Percentiles rank a stretch among this genome's conserved stretches.
phyloP scores from a whole-genome alignment of 2,113 vertebrate species.

The rat (Rattus norvegicus) region GRCr8 NC_086022.1:153573001-153573500 shows the following conservation, averaged over 20 bases:
- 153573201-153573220: neutral
- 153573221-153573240: neutral
- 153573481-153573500: neutral
- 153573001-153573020: neutral
- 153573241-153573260: neutral
- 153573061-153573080: no score
- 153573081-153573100: neutral
- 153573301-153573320: neutral
- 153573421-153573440: neutral
- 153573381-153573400: neutral
- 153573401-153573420: neutral
- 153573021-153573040: neutral
- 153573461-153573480: neutral
- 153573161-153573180: neutral
- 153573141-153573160: neutral
- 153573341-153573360: slow-evolving; percentile 2
- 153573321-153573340: neutral
- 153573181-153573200: neutral
- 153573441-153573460: neutral
- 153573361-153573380: neutral
- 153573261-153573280: neutral
- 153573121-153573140: neutral
- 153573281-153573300: neutral
- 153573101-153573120: neutral
- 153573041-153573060: neutral